phyloP scores from a whole-genome alignment of 2,113 vertebrate species.

The Malurus cyaneus region DNA sequence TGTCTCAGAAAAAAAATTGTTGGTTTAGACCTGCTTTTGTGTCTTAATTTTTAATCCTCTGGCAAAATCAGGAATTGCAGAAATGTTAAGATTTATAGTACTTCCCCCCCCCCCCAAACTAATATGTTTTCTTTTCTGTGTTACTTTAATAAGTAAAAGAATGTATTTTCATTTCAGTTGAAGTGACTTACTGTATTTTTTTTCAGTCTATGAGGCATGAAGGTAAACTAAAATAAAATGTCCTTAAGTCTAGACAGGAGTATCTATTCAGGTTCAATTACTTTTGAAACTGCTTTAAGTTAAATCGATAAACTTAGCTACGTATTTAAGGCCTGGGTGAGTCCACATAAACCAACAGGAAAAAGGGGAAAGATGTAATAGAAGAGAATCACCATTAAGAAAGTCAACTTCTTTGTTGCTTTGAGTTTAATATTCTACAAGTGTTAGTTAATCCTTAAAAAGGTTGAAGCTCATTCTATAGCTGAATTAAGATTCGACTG shows the following conservation, averaged over 20 bases:
- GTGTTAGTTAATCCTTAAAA: background rate
- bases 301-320: background rate
- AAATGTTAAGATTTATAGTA: background rate
- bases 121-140: background rate
- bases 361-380: background rate
- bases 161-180: background rate
- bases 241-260: background rate
- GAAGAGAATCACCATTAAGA: background rate
- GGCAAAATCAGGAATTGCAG: background rate
- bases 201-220: background rate
- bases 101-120: background rate
- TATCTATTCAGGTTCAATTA: background rate
- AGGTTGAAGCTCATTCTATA: background rate
- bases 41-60: background rate
- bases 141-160: background rate
- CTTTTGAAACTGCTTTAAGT: background rate
- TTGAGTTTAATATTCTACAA: background rate
- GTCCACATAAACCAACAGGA: background rate
- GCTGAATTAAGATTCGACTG: background rate
- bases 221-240: background rate
- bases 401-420: background rate
- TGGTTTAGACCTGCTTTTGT: background rate
- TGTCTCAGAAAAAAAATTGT: rapidly evolving
- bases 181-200: background rate
- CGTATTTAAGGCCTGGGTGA: background rate